Conservation (phyloP, 2,797 vertebrate genomes). For the Falco concolor region DNA sequence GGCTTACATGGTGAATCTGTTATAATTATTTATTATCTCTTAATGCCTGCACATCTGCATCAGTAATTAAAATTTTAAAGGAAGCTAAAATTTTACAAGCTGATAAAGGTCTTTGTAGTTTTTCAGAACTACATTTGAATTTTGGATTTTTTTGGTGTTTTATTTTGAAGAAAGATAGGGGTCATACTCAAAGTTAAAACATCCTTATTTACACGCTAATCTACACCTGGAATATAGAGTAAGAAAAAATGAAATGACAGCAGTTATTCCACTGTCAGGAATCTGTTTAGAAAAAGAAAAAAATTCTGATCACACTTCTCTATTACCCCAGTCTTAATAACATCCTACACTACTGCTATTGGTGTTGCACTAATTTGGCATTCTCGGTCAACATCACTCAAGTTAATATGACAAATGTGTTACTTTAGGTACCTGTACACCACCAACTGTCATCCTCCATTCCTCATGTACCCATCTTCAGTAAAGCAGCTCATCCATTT, state of each 20-base stretch:
- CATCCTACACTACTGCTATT: neutral
- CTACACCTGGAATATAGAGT: neutral
- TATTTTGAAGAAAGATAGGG: neutral
- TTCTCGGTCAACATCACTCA: neutral
- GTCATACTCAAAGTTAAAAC: neutral
- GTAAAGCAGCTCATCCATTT: neutral
- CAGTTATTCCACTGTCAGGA: neutral
- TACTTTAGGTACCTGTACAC: neutral
- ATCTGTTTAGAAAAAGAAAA: neutral
- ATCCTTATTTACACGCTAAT: neutral
- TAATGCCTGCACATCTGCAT: conserved; percentile 33
- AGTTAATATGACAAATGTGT: neutral
- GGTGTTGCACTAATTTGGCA: neutral
- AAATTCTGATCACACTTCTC: neutral
- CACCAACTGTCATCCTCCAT: neutral
- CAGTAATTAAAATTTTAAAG: conserved; percentile 10
- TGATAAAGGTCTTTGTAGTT: neutral
- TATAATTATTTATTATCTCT: conserved; percentile 37
- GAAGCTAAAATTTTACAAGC: conserved; percentile 5
- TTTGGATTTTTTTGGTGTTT: neutral
- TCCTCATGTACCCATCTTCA: neutral
- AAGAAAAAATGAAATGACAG: neutral
- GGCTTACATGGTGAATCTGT: neutral
- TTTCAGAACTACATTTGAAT: neutral
- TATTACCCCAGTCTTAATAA: neutral